Evolutionary conservation across 2,888 invertebrate species (phyloP), one percentile per base, ranked within the genome.

Genomic region (Lithosia quadra): DNA sequence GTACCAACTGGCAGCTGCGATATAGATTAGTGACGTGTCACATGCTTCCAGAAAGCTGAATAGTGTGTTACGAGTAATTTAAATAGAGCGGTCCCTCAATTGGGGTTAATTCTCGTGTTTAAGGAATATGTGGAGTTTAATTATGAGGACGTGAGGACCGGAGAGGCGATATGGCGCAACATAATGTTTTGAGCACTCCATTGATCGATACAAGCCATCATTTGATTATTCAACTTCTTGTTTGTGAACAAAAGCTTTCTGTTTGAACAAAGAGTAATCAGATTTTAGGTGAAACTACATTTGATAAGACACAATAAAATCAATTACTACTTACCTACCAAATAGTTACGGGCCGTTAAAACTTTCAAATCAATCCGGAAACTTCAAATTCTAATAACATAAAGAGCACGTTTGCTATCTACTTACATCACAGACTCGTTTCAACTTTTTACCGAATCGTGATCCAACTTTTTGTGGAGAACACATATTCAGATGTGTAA

Each of bases 51-150:
- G 92, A 95, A 95, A 95, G 91, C 89, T 92, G 94, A 91, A 92
- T 92, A 92, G 90, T 89, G 85, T 88, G 91, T 89, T 91, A 87
- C 86, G 86, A 91, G 92, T 93, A 91, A 94, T 94, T 94, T 95
- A 94, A 94, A 94, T 94, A 95, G 93, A 93, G 91, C 93, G 92
- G 90, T 92, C 92, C 90, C 90, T 93, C 95, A 95, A 95, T 95
- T 95, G 94, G 91, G 95, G 95, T 95, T 94, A 95, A 95, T 94
- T 95, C 94, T 83, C 90, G 88, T 91, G 91, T 95, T 94, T 95
- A 94, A 94, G 95, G 92, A 95, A 95, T 94, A 94, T 91, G 87
- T 88, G 85, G 88, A 89, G 88, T 90, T 91, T 94, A 95, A 95
- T 94, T 93, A 94, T 88, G 87, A 88, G 86, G 78, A 86, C 83